Evolutionary conservation across 2,113 vertebrate species (phyloP), one percentile per base, ranked within the genome.

Genomic region (Pomatorhinus ruficollis): DNA sequence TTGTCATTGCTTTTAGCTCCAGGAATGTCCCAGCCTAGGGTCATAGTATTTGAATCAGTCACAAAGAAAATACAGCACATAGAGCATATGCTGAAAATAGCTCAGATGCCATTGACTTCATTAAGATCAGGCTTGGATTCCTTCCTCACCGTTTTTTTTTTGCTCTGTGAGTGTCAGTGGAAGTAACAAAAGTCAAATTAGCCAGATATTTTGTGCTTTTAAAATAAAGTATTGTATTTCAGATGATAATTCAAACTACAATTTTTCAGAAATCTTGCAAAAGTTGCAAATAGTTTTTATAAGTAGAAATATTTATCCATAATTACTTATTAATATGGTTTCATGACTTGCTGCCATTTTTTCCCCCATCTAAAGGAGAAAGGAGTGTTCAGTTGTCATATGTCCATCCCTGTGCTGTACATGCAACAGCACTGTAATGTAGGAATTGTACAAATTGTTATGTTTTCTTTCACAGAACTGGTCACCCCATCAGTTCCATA

Each of bases 1-100:
- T 69, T 96, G 78, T 80, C 76, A 70, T 92, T 95, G 87, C 91
- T 96, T 93, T 97, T 74, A 91, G 87, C 61, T 95, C 80, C 95
- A 89, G 84, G 92, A 91, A 95, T 81, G 90, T 89, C 91, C 93
- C 86, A 90, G 85, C 49, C 90, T 93, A 87, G 70, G 89, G 57
- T 96, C 61, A 50, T 19, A 86, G 53, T 83, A 88, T 95, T 97
- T 93, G 85, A 89, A 64, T 86, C 91, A 85, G 88, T 94, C 87
- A 83, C 88, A 92, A 96, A 94, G 82, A 89, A 97, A 97, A 86
- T 80, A 39, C 37, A 79, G 77, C 22, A 6, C 71, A 50, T 2
- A 54, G 91, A 88, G 25, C 69, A 77, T 96, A 57, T 89, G 75
- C 78, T 94, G 89, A 77, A 96, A 97, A 93, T 95, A 84, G 77